phyloP scores from a whole-genome alignment of 2,113 vertebrate species.

The Nesospiza acunhae region DNA sequence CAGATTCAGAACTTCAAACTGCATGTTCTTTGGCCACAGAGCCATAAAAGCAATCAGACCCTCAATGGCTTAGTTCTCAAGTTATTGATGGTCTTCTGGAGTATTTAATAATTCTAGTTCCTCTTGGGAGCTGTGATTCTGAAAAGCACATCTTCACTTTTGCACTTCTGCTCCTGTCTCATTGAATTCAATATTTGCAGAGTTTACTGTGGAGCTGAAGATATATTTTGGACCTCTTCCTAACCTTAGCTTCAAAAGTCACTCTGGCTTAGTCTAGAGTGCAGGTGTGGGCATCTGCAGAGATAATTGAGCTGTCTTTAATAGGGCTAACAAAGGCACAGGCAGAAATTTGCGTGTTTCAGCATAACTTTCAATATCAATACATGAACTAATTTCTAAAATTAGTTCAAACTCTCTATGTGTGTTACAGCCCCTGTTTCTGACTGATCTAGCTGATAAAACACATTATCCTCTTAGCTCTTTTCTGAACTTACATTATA shows the following conservation, averaged over 20 bases:
- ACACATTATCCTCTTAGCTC: background rate
- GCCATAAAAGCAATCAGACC: background rate
- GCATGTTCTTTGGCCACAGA: background rate
- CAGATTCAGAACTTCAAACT: background rate
- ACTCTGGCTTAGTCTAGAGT: background rate
- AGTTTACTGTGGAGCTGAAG: background rate
- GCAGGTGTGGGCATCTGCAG: background rate
- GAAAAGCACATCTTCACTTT: background rate
- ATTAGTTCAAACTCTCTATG: background rate
- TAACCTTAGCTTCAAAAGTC: background rate
- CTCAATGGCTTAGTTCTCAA: background rate
- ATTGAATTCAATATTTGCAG: background rate
- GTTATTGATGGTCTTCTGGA: background rate
- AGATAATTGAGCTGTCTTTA: background rate
- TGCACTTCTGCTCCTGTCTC: background rate
- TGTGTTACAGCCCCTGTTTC: background rate
- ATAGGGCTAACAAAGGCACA: background rate
- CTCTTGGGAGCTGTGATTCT: background rate
- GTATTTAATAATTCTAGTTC: background rate
- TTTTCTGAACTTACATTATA: background rate
- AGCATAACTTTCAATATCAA: background rate
- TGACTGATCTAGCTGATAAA: background rate
- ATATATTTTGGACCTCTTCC: background rate
- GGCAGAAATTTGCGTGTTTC: background rate
- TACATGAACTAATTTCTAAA: slow-evolving; percentile 8